Percentiles rank a stretch among this genome's conserved stretches.
Conservation (phyloP, 2,888 invertebrate genomes). For the Linnaemya tessellans region DNA sequence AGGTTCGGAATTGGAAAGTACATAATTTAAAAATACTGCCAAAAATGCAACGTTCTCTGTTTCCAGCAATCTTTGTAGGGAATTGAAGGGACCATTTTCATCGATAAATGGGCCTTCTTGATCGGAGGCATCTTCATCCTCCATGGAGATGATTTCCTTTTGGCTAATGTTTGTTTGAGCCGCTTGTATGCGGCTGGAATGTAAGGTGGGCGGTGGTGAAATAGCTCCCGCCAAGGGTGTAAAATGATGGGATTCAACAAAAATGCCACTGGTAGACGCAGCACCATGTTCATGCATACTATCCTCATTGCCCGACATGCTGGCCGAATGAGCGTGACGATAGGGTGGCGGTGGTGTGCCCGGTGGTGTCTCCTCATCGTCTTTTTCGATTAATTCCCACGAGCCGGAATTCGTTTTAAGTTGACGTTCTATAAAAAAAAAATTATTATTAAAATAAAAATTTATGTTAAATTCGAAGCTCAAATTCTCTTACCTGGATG, state of each 20-base stretch:
- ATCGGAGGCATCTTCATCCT: conserved; percentile 96
- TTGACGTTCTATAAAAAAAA: conserved; percentile 78
- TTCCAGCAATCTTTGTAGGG: conserved; percentile 91
- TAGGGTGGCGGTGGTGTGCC: conserved; percentile 96
- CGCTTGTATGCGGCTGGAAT: conserved; percentile 80
- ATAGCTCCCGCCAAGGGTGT: conserved; percentile 76
- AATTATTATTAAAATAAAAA: not conserved
- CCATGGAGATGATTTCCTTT: conserved; percentile 96
- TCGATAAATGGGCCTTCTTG: conserved; percentile 91
- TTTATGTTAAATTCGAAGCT: not conserved
- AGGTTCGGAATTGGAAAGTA: conserved; percentile 92
- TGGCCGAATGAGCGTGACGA: conserved; percentile 79
- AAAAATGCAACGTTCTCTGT: conserved; percentile 91
- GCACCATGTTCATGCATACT: conserved; percentile 73
- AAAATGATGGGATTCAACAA: conserved; percentile 79
- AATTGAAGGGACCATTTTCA: conserved; percentile 95
- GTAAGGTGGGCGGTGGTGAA: conserved; percentile 76
- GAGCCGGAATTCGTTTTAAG: conserved; percentile 82
- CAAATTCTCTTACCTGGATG: conserved; percentile 79
- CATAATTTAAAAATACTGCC: conserved; percentile 97
- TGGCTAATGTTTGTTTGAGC: conserved; percentile 84
- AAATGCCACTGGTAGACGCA: conserved; percentile 74
- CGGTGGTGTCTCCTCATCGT: conserved; percentile 87
- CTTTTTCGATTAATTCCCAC: conserved; percentile 83
- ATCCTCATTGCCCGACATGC: conserved; percentile 78